A percentile compares a stretch with the other conserved stretches of the same genome.
These are phyloP conservation scores for Edolisoma coerulescens DNA, from an alignment of 2,113 vertebrate species.

Conservation along the genomic window DNA sequence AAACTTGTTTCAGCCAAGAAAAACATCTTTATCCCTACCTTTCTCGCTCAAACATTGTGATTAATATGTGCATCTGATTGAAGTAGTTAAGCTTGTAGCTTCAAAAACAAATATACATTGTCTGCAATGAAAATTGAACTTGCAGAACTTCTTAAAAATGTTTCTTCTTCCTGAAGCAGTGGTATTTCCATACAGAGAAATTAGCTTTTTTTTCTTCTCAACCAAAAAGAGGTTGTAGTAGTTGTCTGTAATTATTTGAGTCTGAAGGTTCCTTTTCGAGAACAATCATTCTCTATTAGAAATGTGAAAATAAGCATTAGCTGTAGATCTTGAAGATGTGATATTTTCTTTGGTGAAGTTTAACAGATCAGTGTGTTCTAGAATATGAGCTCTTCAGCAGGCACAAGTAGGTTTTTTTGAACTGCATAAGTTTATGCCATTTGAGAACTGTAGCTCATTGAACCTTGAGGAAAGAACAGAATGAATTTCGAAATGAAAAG, in stretches of 20 bases:
- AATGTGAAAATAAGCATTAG: background rate
- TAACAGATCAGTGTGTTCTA: background rate
- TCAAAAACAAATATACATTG: background rate
- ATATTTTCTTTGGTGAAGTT: background rate
- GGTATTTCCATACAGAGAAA: background rate
- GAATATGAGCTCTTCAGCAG: background rate
- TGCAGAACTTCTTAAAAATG: background rate
- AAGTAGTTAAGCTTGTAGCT: background rate
- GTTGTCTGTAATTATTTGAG: background rate
- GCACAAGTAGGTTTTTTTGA: background rate
- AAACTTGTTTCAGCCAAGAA: background rate
- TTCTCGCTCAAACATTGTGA: background rate
- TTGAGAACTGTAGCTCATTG: background rate
- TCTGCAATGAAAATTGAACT: background rate
- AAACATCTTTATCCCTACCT: background rate
- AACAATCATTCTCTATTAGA: background rate
- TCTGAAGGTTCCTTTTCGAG: background rate
- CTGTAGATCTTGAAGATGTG: background rate
- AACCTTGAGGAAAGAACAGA: constrained; percentile 7
- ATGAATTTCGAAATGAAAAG: background rate
- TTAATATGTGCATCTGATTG: background rate
- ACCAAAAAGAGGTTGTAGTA: rapidly evolving
- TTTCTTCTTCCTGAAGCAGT: background rate
- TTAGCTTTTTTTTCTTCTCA: background rate
- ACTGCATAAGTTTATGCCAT: background rate